Base-by-base conservation (phyloP, 2,797 vertebrate species). In the Pseudomugil gertrudae region DNA sequence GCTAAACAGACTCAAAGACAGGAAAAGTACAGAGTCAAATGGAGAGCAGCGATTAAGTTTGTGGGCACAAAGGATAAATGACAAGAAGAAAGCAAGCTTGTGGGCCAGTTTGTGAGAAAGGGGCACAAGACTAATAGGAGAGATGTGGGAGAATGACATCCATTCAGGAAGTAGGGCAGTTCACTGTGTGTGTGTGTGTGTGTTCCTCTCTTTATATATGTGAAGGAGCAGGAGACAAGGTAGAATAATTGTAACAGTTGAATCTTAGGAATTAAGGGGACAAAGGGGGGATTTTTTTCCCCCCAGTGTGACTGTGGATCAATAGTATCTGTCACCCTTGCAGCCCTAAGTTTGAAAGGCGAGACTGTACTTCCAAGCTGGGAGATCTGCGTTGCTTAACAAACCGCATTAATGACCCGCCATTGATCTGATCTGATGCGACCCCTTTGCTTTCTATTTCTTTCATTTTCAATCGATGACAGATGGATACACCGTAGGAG, bases 401-500 rank as follows among this genome's bases (percentile, higher is more conserved):
- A 87, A 91, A 90, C 87, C 83, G 91, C 91, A 94, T 95, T 94
- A 93, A 94, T 91, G 92, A 94, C 89, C 81, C 60, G 14, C 77
- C 81, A 93, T 91, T 91, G 92, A 94, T 93, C 89, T 86, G 88
- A 92, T 90, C 80, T 89, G 87, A 92, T 79, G 79, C 63, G 79
- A 79, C 84, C 86, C 81, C 88, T 82, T 91, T 86, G 81, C 85
- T 87, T 92, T 92, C 88, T 78, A 85, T 92, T 90, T 84, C 93
- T 93, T 94, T 94, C 90, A 93, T 93, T 94, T 93, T 89, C 83
- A 90, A 90, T 94, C 92, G 80, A 94, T 94, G 89, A 84, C 91
- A 90, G 90, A 88, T 91, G 90, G 89, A 90, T 91, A 81, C 76
- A 63, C 81, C 89, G 85, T 90, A 66, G 80, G 83, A 92, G 93